phyloP scores from a whole-genome alignment of 2,113 vertebrate genomes.

The Saimiri boliviensis region DNA sequence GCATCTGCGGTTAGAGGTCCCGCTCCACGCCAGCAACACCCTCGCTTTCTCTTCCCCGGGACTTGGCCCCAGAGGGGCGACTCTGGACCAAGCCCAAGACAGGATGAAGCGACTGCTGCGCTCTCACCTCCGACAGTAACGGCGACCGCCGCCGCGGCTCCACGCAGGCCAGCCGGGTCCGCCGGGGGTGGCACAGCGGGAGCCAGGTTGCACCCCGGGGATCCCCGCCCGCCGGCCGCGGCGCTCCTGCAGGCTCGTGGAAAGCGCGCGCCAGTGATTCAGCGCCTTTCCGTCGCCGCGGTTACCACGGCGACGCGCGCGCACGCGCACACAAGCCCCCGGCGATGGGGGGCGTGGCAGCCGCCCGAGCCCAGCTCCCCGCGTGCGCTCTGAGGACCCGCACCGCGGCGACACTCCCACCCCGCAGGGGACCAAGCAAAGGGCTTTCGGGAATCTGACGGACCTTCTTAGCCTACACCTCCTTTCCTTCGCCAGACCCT shows the following conservation, averaged over 20 bases:
- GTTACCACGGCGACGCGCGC: conserved; percentile 48
- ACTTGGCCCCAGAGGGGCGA: no score
- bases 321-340: neutral
- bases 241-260: neutral
- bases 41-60: no score
- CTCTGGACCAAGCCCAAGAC: neutral
- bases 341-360: neutral
- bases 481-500: neutral
- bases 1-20: neutral
- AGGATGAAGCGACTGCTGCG: no score
- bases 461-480: neutral
- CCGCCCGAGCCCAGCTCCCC: rapidly evolving
- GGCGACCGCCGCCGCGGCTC: neutral
- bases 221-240: neutral
- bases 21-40: neutral
- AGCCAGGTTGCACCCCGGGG: neutral
- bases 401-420: neutral
- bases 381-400: rapidly evolving
- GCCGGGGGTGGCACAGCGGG: neutral
- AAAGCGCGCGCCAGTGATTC: neutral
- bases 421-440: neutral
- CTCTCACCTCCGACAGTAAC: neutral
- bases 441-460: neutral
- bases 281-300: neutral
- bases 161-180: neutral